A percentile compares a stretch with the other conserved stretches of the same genome.
These are phyloP conservation scores for Biston betularia DNA, from an alignment of 2,888 invertebrate genomes.

Conservation along the genomic window DNA sequence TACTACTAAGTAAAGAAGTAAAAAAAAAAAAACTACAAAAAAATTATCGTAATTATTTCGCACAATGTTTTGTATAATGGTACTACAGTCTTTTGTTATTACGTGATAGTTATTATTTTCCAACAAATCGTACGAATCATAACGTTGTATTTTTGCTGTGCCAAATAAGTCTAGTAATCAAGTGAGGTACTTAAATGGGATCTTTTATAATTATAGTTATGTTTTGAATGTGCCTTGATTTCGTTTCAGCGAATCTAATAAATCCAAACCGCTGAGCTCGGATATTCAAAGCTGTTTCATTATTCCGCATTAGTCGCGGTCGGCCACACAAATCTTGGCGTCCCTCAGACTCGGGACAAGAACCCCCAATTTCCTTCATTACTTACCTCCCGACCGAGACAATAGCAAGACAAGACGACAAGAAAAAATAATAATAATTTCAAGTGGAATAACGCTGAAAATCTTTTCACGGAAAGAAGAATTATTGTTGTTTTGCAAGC, in stretches of 20 bases:
- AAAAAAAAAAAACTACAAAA: no score
- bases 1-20: no score
- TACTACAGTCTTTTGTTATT: no score
- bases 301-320: conserved; percentile 81
- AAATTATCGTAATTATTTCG: no score
- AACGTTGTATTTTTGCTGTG: no score
- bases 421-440: conserved; percentile 85
- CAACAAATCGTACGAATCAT: no score
- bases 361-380: conserved; percentile 85
- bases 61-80: no score
- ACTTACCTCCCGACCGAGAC: conserved; percentile 85
- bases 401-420: conserved; percentile 83
- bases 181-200: background rate
- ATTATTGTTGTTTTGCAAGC: conserved; percentile 87
- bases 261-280: conserved; percentile 75
- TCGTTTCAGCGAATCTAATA: conserved; percentile 79
- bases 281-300: conserved; percentile 82
- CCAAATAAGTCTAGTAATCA: no score
- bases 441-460: conserved; percentile 86
- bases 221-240: conserved; percentile 67
- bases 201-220: conserved; percentile 29
- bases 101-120: no score
- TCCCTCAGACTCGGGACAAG: conserved; percentile 73
- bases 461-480: conserved; percentile 85
- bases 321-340: conserved; percentile 82